Evolutionary conservation across 2,113 vertebrate genomes (phyloP).

Genomic region (Macheiramphus alcinus): DNA sequence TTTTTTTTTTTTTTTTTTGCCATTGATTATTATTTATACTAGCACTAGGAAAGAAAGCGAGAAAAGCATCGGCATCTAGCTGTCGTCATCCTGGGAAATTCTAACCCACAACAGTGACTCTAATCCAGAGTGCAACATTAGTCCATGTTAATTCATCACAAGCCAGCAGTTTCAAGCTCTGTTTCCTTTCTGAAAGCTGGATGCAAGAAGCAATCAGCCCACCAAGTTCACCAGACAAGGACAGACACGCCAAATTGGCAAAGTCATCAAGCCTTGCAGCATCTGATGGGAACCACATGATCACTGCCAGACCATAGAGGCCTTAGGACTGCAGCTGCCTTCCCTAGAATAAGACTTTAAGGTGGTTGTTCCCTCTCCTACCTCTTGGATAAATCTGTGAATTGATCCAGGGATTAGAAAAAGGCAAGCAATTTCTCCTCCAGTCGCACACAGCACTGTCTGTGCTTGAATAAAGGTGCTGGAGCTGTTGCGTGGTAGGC

Average conservation of each 20-base stretch:
- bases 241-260: not conserved
- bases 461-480: not conserved
- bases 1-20: not conserved
- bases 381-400: not conserved
- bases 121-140: not conserved
- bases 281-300: not conserved
- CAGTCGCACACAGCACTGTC: fast-evolving
- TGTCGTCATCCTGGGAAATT: not conserved
- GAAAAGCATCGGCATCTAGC: not conserved
- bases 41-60: not conserved
- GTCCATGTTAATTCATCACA: not conserved
- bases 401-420: not conserved
- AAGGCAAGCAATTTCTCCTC: not conserved
- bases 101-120: not conserved
- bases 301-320: not conserved
- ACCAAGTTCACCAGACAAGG: not conserved
- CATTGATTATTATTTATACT: not conserved
- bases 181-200: not conserved
- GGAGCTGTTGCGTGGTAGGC: not conserved
- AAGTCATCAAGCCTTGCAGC: not conserved
- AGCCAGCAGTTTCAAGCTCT: not conserved
- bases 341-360: not conserved
- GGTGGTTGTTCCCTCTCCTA: not conserved
- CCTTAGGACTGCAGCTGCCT: not conserved
- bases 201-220: not conserved